These are phyloP conservation scores for Ophioderma brevispina DNA, from an alignment of 35 echinoderm and acorn worm genomes.

Conservation along the genomic window DNA sequence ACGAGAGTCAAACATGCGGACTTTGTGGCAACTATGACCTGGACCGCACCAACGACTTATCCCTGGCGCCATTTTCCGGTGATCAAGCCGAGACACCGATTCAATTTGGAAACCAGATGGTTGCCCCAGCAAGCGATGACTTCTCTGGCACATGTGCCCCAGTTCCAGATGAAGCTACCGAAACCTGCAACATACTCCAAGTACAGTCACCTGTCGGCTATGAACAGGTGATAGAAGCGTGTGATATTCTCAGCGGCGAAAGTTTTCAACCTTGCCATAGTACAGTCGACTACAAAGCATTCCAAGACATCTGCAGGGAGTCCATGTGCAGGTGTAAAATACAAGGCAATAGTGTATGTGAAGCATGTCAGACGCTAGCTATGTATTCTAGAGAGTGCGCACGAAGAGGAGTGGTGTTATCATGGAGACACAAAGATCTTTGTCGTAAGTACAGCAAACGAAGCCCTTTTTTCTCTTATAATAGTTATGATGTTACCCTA, in stretches of 20 bases:
- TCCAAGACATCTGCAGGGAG: not conserved
- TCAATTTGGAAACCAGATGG: not conserved
- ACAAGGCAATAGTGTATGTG: not conserved
- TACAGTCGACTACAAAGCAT: not conserved
- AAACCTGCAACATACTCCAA: too few relatives aligned
- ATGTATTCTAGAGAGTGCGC: constrained; percentile 27
- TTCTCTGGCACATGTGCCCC: too few relatives aligned
- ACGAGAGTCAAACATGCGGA: not conserved
- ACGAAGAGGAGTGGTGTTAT: not conserved
- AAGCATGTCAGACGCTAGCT: not conserved
- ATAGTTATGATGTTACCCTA: too few relatives aligned
- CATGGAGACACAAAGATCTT: constrained; percentile 32
- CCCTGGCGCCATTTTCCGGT: not conserved
- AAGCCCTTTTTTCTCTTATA: too few relatives aligned
- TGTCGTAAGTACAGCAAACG: constrained; percentile 75
- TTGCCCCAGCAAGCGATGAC: not conserved
- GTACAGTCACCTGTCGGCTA: too few relatives aligned
- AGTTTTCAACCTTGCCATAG: not conserved
- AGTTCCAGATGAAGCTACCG: too few relatives aligned
- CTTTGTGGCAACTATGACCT: not conserved
- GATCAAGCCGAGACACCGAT: not conserved
- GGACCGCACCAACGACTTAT: not conserved
- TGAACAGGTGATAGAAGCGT: too few relatives aligned
- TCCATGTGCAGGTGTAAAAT: not conserved
- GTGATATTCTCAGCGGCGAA: not conserved